phyloP scores from a whole-genome alignment of 1,140 invertebrate genomes.

The Potamilus streckersoni region DNA sequence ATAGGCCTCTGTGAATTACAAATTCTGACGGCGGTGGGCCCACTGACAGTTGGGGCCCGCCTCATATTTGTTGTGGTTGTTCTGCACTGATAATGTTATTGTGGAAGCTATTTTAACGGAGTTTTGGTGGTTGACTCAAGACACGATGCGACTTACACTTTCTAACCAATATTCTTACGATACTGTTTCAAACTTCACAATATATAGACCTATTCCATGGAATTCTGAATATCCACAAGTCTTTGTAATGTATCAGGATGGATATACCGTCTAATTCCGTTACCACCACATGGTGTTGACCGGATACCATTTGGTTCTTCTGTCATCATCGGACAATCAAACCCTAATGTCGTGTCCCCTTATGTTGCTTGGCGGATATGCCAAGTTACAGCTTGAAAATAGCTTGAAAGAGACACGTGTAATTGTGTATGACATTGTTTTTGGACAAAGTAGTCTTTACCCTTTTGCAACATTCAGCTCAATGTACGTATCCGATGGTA shows the following conservation, averaged over 20 bases:
- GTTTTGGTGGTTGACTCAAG: conserved; percentile 42
- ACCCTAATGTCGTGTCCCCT: conserved; percentile 27
- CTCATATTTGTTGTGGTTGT: no score
- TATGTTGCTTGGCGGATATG: conserved; percentile 31
- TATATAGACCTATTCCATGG: conserved; percentile 33
- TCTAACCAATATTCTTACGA: conserved; percentile 18
- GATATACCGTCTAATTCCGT: conserved; percentile 33
- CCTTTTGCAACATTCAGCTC: conserved; percentile 47
- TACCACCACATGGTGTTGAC: conserved; percentile 32
- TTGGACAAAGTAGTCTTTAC: conserved; percentile 24
- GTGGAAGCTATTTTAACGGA: conserved; percentile 37
- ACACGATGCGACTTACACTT: conserved; percentile 32
- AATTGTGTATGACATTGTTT: conserved; percentile 20
- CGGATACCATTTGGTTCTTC: conserved; percentile 46
- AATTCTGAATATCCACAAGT: conserved; percentile 33
- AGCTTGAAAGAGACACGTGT: conserved; percentile 28
- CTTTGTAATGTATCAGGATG: conserved; percentile 44
- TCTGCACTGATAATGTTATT: conserved; percentile 24
- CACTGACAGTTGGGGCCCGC: no score
- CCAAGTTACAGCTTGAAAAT: conserved; percentile 13
- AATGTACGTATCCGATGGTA: conserved; percentile 49
- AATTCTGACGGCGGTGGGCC: no score
- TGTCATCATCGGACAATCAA: conserved; percentile 38
- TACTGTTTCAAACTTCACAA: conserved; percentile 33
- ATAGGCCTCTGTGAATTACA: no score